Conservation (phyloP, 2,888 invertebrate species). For the Calameuta filiformis region DNA sequence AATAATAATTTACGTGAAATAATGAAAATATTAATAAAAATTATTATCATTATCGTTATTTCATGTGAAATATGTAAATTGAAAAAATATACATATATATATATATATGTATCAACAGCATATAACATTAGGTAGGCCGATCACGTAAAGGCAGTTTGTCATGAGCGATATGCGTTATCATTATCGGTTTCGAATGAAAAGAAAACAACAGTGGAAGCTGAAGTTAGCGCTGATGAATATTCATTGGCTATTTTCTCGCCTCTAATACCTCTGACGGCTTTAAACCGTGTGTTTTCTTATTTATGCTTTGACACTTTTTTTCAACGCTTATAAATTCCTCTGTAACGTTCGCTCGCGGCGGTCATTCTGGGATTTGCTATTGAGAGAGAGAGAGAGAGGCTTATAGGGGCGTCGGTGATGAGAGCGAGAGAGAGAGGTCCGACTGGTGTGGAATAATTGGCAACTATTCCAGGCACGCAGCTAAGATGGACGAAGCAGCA, state of each 20-base stretch:
- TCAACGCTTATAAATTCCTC: too few relatives aligned
- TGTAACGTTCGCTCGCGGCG: conserved; percentile 1
- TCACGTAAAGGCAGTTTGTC: not conserved
- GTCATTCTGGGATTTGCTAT: not conserved
- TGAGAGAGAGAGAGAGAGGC: conserved; percentile 18
- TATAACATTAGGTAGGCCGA: too few relatives aligned
- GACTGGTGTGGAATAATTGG: conserved; percentile 54
- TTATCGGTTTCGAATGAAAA: conserved; percentile 28
- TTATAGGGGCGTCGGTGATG: not conserved
- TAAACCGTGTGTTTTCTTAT: too few relatives aligned
- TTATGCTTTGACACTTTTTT: too few relatives aligned
- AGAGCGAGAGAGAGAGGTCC: conserved; percentile 11
- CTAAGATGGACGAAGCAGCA: conserved; percentile 22
- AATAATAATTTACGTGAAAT: too few relatives aligned
- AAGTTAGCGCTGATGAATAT: conserved; percentile 39
- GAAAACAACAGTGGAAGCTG: conserved; percentile 17
- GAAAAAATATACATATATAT: too few relatives aligned
- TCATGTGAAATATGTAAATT: too few relatives aligned
- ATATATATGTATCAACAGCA: too few relatives aligned
- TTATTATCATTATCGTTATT: too few relatives aligned
- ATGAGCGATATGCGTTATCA: conserved; percentile 21
- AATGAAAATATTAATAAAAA: too few relatives aligned
- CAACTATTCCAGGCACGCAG: conserved; percentile 56
- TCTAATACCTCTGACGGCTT: too few relatives aligned
- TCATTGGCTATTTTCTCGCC: conserved; percentile 31